Evolutionary conservation across 2,888 invertebrate species (phyloP).

Genomic region (Thalpophila matura): DNA sequence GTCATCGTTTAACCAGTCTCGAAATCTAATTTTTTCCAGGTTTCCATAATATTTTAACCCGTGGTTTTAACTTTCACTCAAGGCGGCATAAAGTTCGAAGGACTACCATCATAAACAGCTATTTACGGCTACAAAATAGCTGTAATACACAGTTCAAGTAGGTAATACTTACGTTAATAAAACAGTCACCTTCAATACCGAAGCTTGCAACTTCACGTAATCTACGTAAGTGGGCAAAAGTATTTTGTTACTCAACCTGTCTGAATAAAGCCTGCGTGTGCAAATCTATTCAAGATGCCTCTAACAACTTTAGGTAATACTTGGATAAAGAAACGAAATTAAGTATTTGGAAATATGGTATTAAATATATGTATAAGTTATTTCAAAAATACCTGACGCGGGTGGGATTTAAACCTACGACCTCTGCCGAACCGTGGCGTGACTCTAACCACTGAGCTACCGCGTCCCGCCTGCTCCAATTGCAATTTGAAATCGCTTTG

Average conservation of each 20-base stretch:
- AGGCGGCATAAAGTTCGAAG: not conserved
- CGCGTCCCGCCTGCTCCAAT: no score
- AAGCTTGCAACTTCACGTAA: constrained; percentile 17
- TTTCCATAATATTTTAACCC: no score
- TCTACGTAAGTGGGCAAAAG: constrained; percentile 30
- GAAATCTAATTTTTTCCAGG: no score
- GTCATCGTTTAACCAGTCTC: no score
- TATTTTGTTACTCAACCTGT: constrained; percentile 36
- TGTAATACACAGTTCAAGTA: constrained; percentile 21
- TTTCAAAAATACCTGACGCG: no score
- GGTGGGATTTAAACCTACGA: no score
- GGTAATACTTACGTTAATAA: constrained; percentile 35
- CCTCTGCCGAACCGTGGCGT: no score
- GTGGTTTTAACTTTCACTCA: not conserved
- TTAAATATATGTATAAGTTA: no score
- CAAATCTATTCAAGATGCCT: constrained; percentile 47
- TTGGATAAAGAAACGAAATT: constrained; percentile 22
- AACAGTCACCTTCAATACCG: constrained; percentile 33
- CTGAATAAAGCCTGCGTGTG: constrained; percentile 40
- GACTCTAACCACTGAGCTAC: no score
- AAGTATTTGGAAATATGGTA: constrained; percentile 20
- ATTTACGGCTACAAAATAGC: constrained; percentile 3
- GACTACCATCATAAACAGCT: not conserved
- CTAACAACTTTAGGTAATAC: constrained; percentile 28
- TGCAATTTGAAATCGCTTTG: no score